These are phyloP conservation scores for Drosophila busckii DNA, from an alignment of 1,140 invertebrate species.

Conservation along the genomic window DNA sequence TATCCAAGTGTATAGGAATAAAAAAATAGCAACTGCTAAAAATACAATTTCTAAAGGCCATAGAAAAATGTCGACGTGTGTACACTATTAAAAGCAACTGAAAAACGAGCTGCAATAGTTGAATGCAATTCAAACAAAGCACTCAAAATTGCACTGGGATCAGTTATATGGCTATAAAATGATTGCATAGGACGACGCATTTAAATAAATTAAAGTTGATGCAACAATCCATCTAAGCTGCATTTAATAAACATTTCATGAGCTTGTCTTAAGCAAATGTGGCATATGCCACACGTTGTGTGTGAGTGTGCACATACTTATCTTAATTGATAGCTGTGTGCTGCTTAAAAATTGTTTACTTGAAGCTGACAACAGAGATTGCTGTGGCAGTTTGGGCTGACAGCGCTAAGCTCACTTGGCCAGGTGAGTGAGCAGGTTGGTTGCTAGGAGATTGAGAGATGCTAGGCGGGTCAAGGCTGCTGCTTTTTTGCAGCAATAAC, in stretches of 20 bases:
- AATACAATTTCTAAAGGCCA: conserved; percentile 66
- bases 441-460: neutral
- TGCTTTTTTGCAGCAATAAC: conserved; percentile 16
- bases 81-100: conserved; percentile 20
- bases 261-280: conserved; percentile 4
- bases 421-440: neutral
- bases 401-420: conserved; percentile 21
- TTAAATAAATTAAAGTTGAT: too few species aligned
- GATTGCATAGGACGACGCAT: too few species aligned
- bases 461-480: conserved; percentile 30
- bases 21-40: conserved; percentile 64
- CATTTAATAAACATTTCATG: too few species aligned
- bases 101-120: conserved; percentile 1
- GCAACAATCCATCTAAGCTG: too few species aligned
- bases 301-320: conserved; percentile 37
- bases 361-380: conserved; percentile 2
- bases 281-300: too few species aligned
- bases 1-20: too few species aligned
- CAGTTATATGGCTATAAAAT: too few species aligned
- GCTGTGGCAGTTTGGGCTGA: conserved; percentile 15
- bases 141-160: too few species aligned
- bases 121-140: conserved; percentile 1
- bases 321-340: conserved; percentile 55
- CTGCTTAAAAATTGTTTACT: conserved; percentile 10
- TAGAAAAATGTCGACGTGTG: conserved; percentile 34